Evolutionary conservation across 2,888 invertebrate species (phyloP), one percentile per base, ranked within the genome.

Genomic region (Xylota sylvarum): DNA sequence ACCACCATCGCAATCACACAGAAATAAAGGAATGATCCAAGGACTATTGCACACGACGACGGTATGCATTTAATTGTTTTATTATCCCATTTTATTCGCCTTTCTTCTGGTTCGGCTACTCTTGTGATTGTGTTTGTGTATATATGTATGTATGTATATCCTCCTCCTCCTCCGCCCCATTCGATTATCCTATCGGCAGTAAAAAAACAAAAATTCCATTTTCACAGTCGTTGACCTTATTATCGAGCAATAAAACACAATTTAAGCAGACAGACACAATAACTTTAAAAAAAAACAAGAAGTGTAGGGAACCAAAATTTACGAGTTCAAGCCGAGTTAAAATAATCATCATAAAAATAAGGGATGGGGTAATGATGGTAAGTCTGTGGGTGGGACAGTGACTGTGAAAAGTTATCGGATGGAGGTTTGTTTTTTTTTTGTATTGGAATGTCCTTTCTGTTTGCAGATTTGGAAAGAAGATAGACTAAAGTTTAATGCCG

Each of bases 1-100:
- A 40, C 9, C 52, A 12, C 5, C 5, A 48, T 40, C 1, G 50
- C 10, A 60, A 32, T 23, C 52, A 60, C 17, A 40, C 9, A 37
- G 10, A 40, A 40, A 19, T 46, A 52, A 67, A 10, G 9, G 35
- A 62, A 55, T 19, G 17, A 55, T 55, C 27, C 69, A 55, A 69
- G 55, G 23, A n/a, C 76, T 35, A 80, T 56, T 69, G 48, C 55
- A 64, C 74, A 58, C 23, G 64, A 17, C 17, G 23, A 27, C 32
- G 52, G 23, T 56, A 58, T 74, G 84, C 80, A 52, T 85, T 85
- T 85, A 80, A 85, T 80, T 85, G 74, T 69, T 85, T 80, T 80
- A 76, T 80, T 85, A 58, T 80, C 50, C 64, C 78, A 52, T 65
- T 83, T 52, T 19, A 65, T 70, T 40, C 43, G 56, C 7, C n/a